Evolutionary conservation across 2,113 vertebrate species (phyloP), one percentile per base, ranked within the genome.

Genomic region (Nerophis ophidion): DNA sequence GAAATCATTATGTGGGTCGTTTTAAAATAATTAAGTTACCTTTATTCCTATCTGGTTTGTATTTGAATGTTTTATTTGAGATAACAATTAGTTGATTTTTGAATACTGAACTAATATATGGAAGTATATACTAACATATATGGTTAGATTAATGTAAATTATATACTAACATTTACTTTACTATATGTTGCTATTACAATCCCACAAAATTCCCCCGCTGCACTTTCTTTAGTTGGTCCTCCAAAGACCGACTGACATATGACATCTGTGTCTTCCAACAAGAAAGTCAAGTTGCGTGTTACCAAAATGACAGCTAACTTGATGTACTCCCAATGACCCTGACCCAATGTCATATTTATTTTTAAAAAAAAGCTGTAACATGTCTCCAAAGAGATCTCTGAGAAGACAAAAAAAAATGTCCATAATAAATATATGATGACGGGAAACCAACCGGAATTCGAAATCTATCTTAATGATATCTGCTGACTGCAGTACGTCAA

Each of bases 331-430:
- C 53, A 51, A 57, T 63, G 77, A 81, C 86, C 77, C 79, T 71
- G 76, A 73, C 60, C 11, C 26, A 26, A 26, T 26, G 3, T 26
- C 1, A 26, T 26, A 26, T 26, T 26, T 26, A 26, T 26, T 26
- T 3, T 4, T 3, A 26, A 75, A 84, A 84, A 68, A 83, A 83
- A 77, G 79, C 82, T 87, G 81, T 72, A 80, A 48, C 65, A 69
- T 81, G 83, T 8, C n/a, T 48, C 17, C n/a, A 48, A 17, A 26
- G 4, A 26, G 47, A 48, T 48, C 7, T 48, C 47, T 4, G 47
- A n/a, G n/a, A 48, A 13, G 5, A 45, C 42, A 13, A 13, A 48
- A 48, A 15, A 48, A 48, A 48, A 8, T 48, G 48, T 4, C 10
- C 12, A 48, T 48, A 8, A 47, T 45, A 45, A 45, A 45, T 11